Percentiles rank a stretch among this genome's conserved stretches.
These are phyloP conservation scores for Pseudomyrmex dendroicus DNA, from an alignment of 1,140 invertebrate species.

Conservation along the genomic window DNA sequence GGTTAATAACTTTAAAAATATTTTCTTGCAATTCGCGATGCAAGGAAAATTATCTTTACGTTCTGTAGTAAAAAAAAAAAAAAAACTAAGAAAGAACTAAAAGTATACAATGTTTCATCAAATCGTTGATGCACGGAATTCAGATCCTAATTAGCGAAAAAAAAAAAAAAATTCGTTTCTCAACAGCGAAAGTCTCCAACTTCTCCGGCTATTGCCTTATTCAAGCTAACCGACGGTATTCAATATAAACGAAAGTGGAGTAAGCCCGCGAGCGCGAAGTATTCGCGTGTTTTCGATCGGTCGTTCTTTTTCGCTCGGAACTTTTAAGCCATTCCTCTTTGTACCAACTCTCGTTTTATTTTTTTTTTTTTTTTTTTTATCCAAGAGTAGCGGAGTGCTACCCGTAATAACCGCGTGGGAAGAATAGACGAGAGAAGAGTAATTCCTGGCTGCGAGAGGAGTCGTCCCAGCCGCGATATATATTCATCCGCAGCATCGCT, in stretches of 20 bases:
- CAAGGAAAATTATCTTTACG: background rate
- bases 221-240: conserved; percentile 43
- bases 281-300: conserved; percentile 65
- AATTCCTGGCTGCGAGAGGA: conserved; percentile 41
- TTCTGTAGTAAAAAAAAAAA: background rate
- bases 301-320: conserved; percentile 58
- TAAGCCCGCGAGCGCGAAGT: conserved; percentile 50
- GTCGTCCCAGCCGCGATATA: conserved; percentile 56
- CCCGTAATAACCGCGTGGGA: conserved; percentile 67
- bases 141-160: conserved; percentile 19
- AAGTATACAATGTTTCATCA: background rate
- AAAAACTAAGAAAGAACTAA: conserved; percentile 2
- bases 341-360: background rate
- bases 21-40: conserved; percentile 23
- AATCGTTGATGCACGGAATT: background rate
- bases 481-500: conserved; percentile 52
- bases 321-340: conserved; percentile 35
- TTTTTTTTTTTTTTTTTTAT: conserved; percentile 55
- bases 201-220: background rate
- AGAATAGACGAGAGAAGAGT: conserved; percentile 65
- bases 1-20: conserved; percentile 34
- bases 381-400: conserved; percentile 60
- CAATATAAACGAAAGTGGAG: conserved; percentile 57
- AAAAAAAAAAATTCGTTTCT: background rate
- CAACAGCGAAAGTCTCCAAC: conserved; percentile 22